phyloP scores from a whole-genome alignment of 2,113 vertebrate genomes.

The Gymnarchus niloticus region DNA sequence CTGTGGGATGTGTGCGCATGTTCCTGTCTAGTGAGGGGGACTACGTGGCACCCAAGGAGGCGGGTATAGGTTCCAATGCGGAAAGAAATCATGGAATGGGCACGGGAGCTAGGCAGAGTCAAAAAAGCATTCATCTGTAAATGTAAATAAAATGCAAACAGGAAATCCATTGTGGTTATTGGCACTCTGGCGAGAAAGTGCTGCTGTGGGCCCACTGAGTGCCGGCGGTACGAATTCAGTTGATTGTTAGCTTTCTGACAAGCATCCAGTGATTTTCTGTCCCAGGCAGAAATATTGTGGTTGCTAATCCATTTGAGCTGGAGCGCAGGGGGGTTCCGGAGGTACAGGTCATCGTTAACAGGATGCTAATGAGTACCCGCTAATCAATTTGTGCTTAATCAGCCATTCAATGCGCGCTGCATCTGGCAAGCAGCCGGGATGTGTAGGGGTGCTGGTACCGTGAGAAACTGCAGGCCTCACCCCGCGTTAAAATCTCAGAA shows the following conservation, averaged over 20 bases:
- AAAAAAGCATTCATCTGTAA: conserved; percentile 38
- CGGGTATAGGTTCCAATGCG: background rate
- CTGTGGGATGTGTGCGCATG: background rate
- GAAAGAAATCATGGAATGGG: background rate
- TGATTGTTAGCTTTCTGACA: conserved; percentile 53
- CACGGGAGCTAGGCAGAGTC: conserved; percentile 19
- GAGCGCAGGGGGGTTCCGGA: conserved; percentile 33
- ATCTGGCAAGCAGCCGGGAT: conserved; percentile 49
- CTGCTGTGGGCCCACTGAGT: background rate
- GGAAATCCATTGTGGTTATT: conserved; percentile 34
- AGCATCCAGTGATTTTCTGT: conserved; percentile 66
- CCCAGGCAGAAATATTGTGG: conserved; percentile 48
- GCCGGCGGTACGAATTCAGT: conserved; percentile 55
- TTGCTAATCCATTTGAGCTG: conserved; percentile 67
- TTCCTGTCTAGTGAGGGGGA: background rate
- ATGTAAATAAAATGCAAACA: conserved; percentile 51
- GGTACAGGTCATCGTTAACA: conserved; percentile 64
- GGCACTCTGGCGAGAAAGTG: conserved; percentile 28
- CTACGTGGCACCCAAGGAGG: background rate
- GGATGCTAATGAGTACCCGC: conserved; percentile 74
- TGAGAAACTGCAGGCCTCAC: conserved; percentile 61
- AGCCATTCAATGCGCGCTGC: conserved; percentile 65
- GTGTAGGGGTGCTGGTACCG: conserved; percentile 35
- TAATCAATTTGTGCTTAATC: conserved; percentile 81
- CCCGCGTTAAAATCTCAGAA: conserved; percentile 42